These are phyloP conservation scores for Brachirus orientalis DNA, from an alignment of 2,113 vertebrate genomes.

Conservation along the genomic window DNA sequence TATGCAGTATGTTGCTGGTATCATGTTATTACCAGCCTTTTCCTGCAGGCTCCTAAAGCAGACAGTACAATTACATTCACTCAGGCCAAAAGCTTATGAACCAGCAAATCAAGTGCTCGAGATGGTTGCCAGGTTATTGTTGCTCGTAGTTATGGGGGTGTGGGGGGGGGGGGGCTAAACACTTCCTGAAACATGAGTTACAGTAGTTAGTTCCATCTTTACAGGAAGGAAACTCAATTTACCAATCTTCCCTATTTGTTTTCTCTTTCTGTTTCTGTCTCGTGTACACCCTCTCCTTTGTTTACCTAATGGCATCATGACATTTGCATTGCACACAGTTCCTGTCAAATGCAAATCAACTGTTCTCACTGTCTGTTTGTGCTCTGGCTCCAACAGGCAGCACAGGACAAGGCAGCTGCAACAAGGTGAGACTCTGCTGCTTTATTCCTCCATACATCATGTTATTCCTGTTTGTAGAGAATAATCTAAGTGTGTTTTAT, in stretches of 20 bases:
- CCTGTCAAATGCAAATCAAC: slow-evolving; percentile 75
- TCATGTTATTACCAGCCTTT: slow-evolving; percentile 15
- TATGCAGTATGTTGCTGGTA: neutral
- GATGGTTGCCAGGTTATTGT: slow-evolving; percentile 90
- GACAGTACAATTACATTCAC: slow-evolving; percentile 52
- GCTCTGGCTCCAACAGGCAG: slow-evolving; percentile 75
- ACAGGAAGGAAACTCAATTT: slow-evolving; percentile 23
- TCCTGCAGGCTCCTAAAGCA: slow-evolving; percentile 31
- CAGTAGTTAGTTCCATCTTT: slow-evolving; percentile 35
- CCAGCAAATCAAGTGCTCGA: slow-evolving; percentile 72
- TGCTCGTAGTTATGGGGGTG: slow-evolving; percentile 80
- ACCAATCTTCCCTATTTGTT: slow-evolving; percentile 17
- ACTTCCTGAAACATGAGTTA: slow-evolving; percentile 65
- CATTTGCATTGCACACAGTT: slow-evolving; percentile 79
- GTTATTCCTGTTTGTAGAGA: neutral
- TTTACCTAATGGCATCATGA: slow-evolving; percentile 12
- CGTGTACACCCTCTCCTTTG: slow-evolving; percentile 19
- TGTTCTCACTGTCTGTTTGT: slow-evolving; percentile 61
- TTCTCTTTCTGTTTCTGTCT: slow-evolving; percentile 22
- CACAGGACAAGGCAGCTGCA: slow-evolving; percentile 52
- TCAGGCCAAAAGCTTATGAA: slow-evolving; percentile 69
- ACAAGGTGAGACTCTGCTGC: slow-evolving; percentile 67
- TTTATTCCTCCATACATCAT: neutral
- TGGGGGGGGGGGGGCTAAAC: slow-evolving; percentile 45
- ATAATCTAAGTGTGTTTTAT: neutral